Evolutionary conservation across 1,140 invertebrate species (phyloP).

Genomic region (Elysia chlorotica): DNA sequence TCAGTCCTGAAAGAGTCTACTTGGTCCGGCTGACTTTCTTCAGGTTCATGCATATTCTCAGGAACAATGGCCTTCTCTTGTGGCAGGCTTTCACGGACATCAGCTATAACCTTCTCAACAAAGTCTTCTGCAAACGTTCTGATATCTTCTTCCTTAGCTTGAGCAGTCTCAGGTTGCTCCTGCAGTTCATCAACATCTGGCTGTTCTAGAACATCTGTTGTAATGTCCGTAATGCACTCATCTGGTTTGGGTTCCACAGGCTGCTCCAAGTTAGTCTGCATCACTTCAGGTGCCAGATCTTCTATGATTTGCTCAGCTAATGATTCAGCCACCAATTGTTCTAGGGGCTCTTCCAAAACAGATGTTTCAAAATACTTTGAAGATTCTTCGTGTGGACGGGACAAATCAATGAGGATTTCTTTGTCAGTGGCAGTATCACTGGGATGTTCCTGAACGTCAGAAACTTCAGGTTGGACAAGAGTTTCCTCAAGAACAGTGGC

Average conservation of each 20-base stretch:
- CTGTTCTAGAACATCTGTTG: constrained; percentile 32
- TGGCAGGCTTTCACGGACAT: constrained; percentile 27
- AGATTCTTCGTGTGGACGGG: too few species aligned
- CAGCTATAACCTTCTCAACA: constrained; percentile 26
- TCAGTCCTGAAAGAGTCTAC: constrained; percentile 31
- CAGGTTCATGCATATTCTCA: constrained; percentile 16
- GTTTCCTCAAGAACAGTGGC: constrained; percentile 21
- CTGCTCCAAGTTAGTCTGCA: constrained; percentile 24
- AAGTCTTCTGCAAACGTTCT: constrained; percentile 31
- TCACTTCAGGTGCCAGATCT: constrained; percentile 23
- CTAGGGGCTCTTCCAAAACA: too few species aligned
- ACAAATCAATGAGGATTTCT: too few species aligned
- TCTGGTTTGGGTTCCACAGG: neutral
- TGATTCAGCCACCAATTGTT: too few species aligned
- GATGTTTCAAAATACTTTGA: too few species aligned
- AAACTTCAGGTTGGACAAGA: constrained; percentile 18
- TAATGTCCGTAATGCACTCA: constrained; percentile 27
- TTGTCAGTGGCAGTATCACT: too few species aligned
- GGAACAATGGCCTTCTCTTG: constrained; percentile 24
- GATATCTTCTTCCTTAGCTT: constrained; percentile 20
- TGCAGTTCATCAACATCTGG: too few species aligned
- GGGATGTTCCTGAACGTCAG: constrained; percentile 24
- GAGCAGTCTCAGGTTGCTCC: constrained; percentile 31
- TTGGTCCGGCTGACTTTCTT: constrained; percentile 30
- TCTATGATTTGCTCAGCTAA: constrained; percentile 9